These are phyloP conservation scores for Actinopyga echinites DNA, from an alignment of 53 echinoderm and acorn worm species.

Conservation along the genomic window DNA sequence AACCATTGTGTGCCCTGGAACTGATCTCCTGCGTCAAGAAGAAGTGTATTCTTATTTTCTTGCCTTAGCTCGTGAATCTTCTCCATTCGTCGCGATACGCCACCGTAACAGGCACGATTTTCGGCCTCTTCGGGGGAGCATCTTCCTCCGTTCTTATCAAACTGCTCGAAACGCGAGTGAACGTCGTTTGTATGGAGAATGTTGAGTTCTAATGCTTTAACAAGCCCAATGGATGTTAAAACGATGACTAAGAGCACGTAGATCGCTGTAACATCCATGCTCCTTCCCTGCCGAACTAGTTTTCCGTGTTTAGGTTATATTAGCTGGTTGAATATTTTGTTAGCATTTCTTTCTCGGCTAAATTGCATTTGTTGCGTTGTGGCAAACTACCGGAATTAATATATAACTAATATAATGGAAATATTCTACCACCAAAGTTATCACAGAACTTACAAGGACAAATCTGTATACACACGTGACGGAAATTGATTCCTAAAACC, in stretches of 20 bases:
- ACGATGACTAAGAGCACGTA: background rate
- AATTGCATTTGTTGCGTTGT: too few species aligned
- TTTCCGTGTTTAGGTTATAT: too few species aligned
- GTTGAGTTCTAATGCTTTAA: slow-evolving; percentile 57
- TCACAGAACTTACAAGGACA: too few species aligned
- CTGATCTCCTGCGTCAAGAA: slow-evolving; percentile 83
- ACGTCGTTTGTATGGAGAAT: slow-evolving; percentile 87
- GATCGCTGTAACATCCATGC: too few species aligned
- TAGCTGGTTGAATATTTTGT: too few species aligned
- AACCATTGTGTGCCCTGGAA: slow-evolving; percentile 90
- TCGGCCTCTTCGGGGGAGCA: slow-evolving; percentile 58
- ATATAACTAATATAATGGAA: too few species aligned
- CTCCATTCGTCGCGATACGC: slow-evolving; percentile 65
- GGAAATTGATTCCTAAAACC: too few species aligned
- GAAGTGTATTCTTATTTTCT: slow-evolving; percentile 50
- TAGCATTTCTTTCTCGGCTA: too few species aligned
- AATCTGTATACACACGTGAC: too few species aligned
- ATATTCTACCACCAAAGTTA: too few species aligned
- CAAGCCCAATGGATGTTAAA: background rate
- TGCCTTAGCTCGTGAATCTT: slow-evolving; percentile 50
- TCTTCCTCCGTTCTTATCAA: slow-evolving; percentile 54
- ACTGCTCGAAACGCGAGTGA: slow-evolving; percentile 72
- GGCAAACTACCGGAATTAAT: too few species aligned
- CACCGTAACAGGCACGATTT: slow-evolving; percentile 69
- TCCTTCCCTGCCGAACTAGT: too few species aligned